Evolutionary conservation across 2,888 invertebrate species (phyloP), one percentile per base, ranked within the genome.

Genomic region (Calliphora vomitoria): DNA sequence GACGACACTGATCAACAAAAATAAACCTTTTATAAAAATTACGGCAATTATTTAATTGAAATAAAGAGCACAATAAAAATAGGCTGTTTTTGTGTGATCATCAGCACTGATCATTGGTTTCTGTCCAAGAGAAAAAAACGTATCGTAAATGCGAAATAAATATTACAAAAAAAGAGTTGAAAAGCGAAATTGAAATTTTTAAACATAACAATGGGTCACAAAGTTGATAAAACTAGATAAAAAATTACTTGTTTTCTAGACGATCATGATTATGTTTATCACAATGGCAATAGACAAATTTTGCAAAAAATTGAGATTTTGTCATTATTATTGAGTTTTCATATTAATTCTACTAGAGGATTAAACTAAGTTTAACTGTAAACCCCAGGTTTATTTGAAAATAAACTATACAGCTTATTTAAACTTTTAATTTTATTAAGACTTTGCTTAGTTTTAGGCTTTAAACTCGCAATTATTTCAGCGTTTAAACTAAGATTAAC

Each of bases 1-100:
- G 35, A 8, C 10, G 11, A 35, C n/a, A 71, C 53, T 18, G 62
- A 64, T 35, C 62, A 5, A 47, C 18, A 75, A 35, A 62, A 44
- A 74, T n/a, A 53, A 35, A 55, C 18, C 35, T 38, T 71, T 71
- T 55, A 38, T 58, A 91, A 91, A 92, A 93, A 93, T 25, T 92
- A 91, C 86, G 86, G 91, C 92, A 92, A 93, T 93, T 93, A 93
- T 89, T 91, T 92, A 92, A 93, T 93, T 92, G 90, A 92, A 91
- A 20, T 90, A 90, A 35, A 69, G 64, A 53, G 15, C 41, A 31
- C 55, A 55, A n/a, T 35, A 62, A 53, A 81, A 50, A 35, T 64
- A 71, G 50, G n/a, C 50, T 62, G 62, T 35, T 66, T 47, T 8
- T 38, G n/a, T 44, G 44, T 44, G 44, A 44, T 44, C 13, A 44